A percentile compares a stretch with the other conserved stretches of the same genome.
Conservation (phyloP, 2,888 invertebrate species). For the Camponotus fellah region DNA sequence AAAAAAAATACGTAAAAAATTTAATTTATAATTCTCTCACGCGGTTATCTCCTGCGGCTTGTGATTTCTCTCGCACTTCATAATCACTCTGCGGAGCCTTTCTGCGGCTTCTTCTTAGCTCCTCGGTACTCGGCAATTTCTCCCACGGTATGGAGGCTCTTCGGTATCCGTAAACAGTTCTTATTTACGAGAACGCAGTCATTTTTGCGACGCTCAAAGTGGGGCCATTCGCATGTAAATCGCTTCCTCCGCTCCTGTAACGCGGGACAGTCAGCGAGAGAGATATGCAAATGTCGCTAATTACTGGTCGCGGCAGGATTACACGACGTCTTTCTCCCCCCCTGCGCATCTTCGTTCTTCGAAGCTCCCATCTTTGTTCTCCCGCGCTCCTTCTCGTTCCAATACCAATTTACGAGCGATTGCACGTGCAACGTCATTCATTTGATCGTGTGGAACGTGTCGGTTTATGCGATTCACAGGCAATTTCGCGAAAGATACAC, state of each 20-base stretch:
- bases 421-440: constrained; percentile 4
- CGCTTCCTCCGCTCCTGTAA: constrained; percentile 66
- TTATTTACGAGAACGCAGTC: constrained; percentile 80
- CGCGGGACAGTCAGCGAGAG: constrained; percentile 71
- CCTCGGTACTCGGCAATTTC: constrained; percentile 28
- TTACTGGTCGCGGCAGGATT: constrained; percentile 83
- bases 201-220: constrained; percentile 76
- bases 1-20: neutral
- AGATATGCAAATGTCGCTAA: constrained; percentile 85
- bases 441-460: neutral
- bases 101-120: constrained; percentile 5
- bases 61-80: constrained; percentile 42
- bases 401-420: constrained; percentile 25
- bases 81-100: constrained; percentile 43
- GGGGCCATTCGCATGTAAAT: constrained; percentile 84
- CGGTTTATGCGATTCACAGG: constrained; percentile 1
- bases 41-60: constrained; percentile 3
- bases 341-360: neutral
- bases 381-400: constrained; percentile 24
- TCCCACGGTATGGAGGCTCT: constrained; percentile 31
- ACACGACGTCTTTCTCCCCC: constrained; percentile 71
- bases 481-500: constrained; percentile 20
- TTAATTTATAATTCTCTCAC: constrained; percentile 6
- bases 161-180: constrained; percentile 78
- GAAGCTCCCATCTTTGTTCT: constrained; percentile 28